Percentiles rank a stretch among this genome's conserved stretches.
Conservation (phyloP, 2,888 invertebrate genomes). For the Listrodromus nycthemerus region DNA sequence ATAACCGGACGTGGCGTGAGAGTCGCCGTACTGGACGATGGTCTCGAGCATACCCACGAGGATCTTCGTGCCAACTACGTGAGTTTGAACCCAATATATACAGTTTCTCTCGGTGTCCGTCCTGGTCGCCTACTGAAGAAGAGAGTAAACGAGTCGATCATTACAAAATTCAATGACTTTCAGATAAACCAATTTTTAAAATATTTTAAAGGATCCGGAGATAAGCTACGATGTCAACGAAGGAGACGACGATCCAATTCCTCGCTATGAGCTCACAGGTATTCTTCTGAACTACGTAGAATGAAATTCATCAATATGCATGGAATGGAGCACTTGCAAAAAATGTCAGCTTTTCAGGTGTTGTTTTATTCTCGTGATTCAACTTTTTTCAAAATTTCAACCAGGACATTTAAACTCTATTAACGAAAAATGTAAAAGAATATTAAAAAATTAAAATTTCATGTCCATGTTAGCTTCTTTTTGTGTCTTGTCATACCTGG, state of each 20-base stretch:
- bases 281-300: conserved; percentile 62
- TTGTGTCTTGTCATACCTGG: no score
- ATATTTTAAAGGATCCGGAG: conserved; percentile 88
- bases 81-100: conserved; percentile 81
- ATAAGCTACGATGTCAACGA: conserved; percentile 95
- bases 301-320: background rate
- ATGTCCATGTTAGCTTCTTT: no score
- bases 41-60: conserved; percentile 93
- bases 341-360: no score
- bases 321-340: no score
- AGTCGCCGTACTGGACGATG: conserved; percentile 95
- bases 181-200: background rate
- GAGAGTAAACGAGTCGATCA: background rate
- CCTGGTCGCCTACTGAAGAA: background rate
- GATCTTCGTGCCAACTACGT: conserved; percentile 92
- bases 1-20: conserved; percentile 92
- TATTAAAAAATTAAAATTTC: no score
- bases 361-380: no score
- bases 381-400: no score
- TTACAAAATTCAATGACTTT: background rate
- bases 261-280: conserved; percentile 87
- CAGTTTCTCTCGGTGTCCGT: background rate
- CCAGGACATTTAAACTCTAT: no score
- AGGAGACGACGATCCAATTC: conserved; percentile 91
- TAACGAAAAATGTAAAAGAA: no score